phyloP scores from a whole-genome alignment of 2,113 vertebrate species.

The Elachura formosa region DNA sequence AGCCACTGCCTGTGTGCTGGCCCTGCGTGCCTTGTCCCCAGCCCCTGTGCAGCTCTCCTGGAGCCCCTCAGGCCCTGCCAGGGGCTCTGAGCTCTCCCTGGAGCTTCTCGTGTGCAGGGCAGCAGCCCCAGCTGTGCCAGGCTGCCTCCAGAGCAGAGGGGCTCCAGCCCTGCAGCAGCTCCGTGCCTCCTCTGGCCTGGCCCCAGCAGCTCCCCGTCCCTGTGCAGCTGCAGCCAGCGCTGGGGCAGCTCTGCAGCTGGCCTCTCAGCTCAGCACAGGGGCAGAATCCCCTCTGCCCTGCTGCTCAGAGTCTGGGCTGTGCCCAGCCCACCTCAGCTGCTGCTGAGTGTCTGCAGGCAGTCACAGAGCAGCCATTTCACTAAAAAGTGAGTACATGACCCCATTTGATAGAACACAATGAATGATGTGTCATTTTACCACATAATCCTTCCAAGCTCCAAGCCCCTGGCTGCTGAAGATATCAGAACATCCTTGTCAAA shows the following conservation, averaged over 20 bases:
- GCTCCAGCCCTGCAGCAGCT: background rate
- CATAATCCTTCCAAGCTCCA: accelerated
- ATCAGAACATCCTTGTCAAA: background rate
- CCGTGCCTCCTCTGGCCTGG: background rate
- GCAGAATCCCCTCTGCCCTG: background rate
- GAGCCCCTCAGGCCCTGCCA: background rate
- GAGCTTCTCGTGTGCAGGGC: background rate
- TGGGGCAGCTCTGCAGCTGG: background rate
- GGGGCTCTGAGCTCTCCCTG: background rate
- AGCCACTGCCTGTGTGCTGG: background rate
- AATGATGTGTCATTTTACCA: accelerated
- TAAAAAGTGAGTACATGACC: background rate
- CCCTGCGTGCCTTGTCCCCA: background rate
- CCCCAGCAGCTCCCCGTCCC: background rate
- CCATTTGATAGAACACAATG: background rate
- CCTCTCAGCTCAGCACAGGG: accelerated
- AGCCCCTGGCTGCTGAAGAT: background rate
- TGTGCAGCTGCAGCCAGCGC: background rate
- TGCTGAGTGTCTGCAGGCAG: background rate
- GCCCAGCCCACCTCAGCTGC: background rate
- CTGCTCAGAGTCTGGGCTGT: background rate
- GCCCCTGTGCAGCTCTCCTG: background rate
- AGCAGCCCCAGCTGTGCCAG: background rate
- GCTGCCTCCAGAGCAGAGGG: background rate
- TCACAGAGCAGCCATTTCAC: background rate